Percentiles rank a stretch among this genome's conserved stretches.
phyloP scores from a whole-genome alignment of 1,140 invertebrate species.

The Zaprionus camerounensis region DNA sequence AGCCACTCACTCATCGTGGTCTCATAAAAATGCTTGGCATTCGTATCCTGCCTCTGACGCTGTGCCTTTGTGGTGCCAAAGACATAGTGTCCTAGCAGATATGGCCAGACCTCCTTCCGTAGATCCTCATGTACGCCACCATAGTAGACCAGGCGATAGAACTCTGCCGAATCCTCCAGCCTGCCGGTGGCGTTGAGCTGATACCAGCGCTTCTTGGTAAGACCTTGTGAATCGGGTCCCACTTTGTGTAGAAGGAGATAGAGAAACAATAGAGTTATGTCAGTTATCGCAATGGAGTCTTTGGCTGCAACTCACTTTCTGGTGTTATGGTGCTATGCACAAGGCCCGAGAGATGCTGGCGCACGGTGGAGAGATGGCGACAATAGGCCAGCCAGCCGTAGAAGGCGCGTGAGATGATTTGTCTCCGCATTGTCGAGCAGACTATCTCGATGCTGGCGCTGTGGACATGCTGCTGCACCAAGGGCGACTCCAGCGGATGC shows the following conservation, averaged over 20 bases:
- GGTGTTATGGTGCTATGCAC: conserved; percentile 89
- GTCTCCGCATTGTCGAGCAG: conserved; percentile 97
- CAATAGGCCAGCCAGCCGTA: conserved; percentile 98
- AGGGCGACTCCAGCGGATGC: conserved; percentile 73
- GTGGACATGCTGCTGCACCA: conserved; percentile 78
- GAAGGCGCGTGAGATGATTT: conserved; percentile 97
- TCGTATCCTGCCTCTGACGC: conserved; percentile 88
- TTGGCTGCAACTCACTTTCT: conserved; percentile 84
- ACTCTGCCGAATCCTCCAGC: conserved; percentile 88
- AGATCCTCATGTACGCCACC: conserved; percentile 92
- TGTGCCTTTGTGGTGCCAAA: conserved; percentile 91
- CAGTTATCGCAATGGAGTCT: background rate
- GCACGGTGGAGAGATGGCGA: conserved; percentile 94
- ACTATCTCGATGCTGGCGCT: conserved; percentile 88
- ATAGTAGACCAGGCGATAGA: conserved; percentile 94
- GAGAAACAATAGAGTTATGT: background rate
- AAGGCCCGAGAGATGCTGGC: conserved; percentile 95
- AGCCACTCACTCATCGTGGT: conserved; percentile 97
- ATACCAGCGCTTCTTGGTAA: conserved; percentile 89
- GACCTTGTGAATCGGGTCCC: conserved; percentile 86
- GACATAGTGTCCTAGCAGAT: conserved; percentile 93
- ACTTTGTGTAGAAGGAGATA: conserved; percentile 72
- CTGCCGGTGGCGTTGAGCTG: conserved; percentile 87
- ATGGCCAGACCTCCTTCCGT: conserved; percentile 95
- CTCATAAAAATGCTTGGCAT: conserved; percentile 91